Percentiles rank a stretch among this genome's conserved stretches.
Evolutionary conservation across 2,797 vertebrate species (phyloP).

Genomic region (Bradypodion pumilum): DNA sequence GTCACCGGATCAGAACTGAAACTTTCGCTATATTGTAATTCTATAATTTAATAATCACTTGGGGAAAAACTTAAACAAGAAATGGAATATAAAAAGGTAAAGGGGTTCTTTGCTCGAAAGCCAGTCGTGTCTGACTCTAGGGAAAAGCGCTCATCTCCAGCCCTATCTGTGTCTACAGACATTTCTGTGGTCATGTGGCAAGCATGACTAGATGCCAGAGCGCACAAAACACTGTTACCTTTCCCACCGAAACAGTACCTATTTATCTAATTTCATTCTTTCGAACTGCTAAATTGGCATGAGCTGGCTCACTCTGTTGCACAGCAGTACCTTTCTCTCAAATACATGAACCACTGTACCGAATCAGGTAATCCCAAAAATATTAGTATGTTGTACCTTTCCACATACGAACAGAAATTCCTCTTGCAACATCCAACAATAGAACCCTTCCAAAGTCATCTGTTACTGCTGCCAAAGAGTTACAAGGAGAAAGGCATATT

Average conservation of each 20-base stretch:
- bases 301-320: no score
- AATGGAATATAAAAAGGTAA: neutral
- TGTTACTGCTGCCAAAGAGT: slow-evolving; percentile 91
- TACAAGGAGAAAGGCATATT: slow-evolving; percentile 94
- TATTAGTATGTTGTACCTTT: slow-evolving; percentile 80
- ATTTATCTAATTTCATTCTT: no score
- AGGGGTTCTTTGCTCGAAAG: no score
- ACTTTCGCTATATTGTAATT: neutral
- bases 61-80: neutral
- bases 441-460: slow-evolving; percentile 95
- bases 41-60: neutral
- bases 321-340: neutral
- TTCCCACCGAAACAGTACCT: no score
- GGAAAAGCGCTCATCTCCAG: no score
- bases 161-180: no score
- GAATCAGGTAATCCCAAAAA: neutral
- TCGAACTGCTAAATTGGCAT: no score
- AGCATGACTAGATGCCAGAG: no score
- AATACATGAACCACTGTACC: neutral
- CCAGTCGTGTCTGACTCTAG: no score
- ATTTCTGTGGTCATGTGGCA: no score
- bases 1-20: neutral
- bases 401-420: slow-evolving; percentile 96
- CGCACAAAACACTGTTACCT: no score
- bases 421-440: slow-evolving; percentile 89